Evolutionary conservation across 1,140 invertebrate genomes (phyloP).

Genomic region (Lucilia sericata): DNA sequence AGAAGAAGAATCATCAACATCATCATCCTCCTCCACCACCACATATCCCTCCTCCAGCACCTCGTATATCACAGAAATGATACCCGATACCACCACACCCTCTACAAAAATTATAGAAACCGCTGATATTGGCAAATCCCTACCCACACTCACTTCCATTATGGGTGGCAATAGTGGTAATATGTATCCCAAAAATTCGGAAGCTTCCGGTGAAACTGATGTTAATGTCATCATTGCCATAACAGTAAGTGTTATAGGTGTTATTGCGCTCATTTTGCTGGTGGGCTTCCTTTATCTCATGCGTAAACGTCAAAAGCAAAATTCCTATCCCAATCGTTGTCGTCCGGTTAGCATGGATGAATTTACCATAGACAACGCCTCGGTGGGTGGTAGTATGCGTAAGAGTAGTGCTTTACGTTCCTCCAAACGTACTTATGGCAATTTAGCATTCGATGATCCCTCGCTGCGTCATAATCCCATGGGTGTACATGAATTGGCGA

Average conservation of each 20-base stretch:
- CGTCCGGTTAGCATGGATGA: conserved; percentile 88
- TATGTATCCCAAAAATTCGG: conserved; percentile 29
- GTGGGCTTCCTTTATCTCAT: conserved; percentile 78
- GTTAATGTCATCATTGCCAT: conserved; percentile 71
- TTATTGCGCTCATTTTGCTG: conserved; percentile 73
- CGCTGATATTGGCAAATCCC: conserved; percentile 2
- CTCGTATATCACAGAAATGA: neutral
- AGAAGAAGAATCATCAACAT: neutral
- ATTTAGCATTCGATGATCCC: conserved; percentile 92
- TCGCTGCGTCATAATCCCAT: conserved; percentile 62
- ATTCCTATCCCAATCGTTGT: conserved; percentile 84
- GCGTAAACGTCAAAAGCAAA: conserved; percentile 77
- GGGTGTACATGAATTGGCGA: conserved; percentile 72
- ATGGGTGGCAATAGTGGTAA: conserved; percentile 12
- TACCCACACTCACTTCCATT: conserved; percentile 37
- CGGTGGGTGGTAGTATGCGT: conserved; percentile 81
- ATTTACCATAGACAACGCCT: conserved; percentile 90
- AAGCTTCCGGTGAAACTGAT: conserved; percentile 54
- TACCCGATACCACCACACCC: conserved; percentile 20
- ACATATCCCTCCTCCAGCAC: neutral
- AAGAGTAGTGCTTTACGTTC: conserved; percentile 76
- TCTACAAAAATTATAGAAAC: conserved; percentile 39
- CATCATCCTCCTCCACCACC: neutral
- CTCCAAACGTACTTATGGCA: conserved; percentile 92
- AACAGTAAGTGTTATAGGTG: conserved; percentile 70